Evolutionary conservation across 2,113 vertebrate genomes (phyloP), one percentile per base, ranked within the genome.

Genomic region (Pimephales promelas): DNA sequence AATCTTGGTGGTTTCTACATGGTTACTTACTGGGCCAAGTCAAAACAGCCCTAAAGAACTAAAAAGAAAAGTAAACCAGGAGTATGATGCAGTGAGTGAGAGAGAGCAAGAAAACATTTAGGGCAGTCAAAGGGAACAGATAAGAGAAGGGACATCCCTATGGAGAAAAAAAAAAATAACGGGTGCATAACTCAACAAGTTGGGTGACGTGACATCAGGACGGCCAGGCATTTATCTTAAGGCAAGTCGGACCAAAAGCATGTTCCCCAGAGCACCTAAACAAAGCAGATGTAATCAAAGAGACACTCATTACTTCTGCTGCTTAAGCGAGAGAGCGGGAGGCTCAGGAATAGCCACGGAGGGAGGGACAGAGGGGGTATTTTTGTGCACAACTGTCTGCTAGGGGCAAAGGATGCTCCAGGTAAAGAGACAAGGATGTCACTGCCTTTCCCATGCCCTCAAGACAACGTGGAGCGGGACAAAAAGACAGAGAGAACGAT

Each of bases 231-330:
- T 54, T 59, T 47, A 80, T 84, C 86, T 83, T 9, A 43, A 31
- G 72, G 83, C 86, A 16, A 54, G 54, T 26, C 26, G 3, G 18
- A 40, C 40, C 52, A 62, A 64, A 31, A 68, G 62, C 16, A 34
- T 9, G 52, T 18, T 16, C 24, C 45, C 62, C 45, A 45, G 64
- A 84, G 83, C 66, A 61, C 70, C 43, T 45, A 31, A 28, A 62
- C 49, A 71, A 43, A 78, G 74, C 57, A 28, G 54, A 40, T 49
- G 45, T 82, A 88, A 88, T 90, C 80, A 88, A 88, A 87, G 54
- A 80, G 85, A 87, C 78, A 28, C 81, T 86, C 85, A 86, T 90
- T 87, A 85, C 36, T 75, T 76, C 79, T 72, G 54, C 47, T 74
- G 72, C 59, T 81, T 83, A 88, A 86, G 74, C 40, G 8, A 78